These are phyloP conservation scores for Danaus chrysippus DNA, from an alignment of 2,888 invertebrate species.

Conservation along the genomic window DNA sequence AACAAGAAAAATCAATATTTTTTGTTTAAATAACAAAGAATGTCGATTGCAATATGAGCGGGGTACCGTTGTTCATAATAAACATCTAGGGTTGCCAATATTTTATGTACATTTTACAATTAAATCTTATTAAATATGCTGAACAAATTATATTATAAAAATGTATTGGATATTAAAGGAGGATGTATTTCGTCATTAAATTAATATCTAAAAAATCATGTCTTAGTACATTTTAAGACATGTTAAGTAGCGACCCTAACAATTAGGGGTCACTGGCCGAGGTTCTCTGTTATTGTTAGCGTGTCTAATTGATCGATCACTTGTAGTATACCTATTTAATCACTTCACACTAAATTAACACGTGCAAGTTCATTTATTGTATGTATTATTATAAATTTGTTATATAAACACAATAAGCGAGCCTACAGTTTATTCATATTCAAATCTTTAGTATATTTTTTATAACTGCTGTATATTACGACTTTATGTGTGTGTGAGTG, in stretches of 20 bases:
- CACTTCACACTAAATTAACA: constrained; percentile 36
- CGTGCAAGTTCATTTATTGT: constrained; percentile 22
- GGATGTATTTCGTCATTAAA: too few relatives aligned
- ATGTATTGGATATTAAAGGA: too few relatives aligned
- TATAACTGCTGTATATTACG: too few relatives aligned
- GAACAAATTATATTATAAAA: too few relatives aligned
- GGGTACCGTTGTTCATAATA: constrained; percentile 67
- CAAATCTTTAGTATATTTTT: too few relatives aligned
- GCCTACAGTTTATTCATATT: too few relatives aligned
- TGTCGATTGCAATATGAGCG: constrained; percentile 31
- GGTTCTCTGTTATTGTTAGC: constrained; percentile 49
- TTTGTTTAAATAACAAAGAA: constrained; percentile 16
- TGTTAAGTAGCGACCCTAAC: constrained; percentile 39
- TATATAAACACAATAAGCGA: neutral
- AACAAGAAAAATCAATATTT: too few relatives aligned
- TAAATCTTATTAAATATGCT: too few relatives aligned
- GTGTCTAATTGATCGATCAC: constrained; percentile 45
- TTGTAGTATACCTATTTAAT: constrained; percentile 21
- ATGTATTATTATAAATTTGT: neutral
- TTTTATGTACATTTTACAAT: too few relatives aligned
- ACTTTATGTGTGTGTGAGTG: too few relatives aligned
- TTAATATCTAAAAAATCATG: too few relatives aligned
- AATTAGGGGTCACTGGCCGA: constrained; percentile 52
- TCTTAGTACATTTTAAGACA: too few relatives aligned
- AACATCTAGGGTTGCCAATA: constrained; percentile 33